These are phyloP conservation scores for Emydura subglobosa DNA, from an alignment of 2,113 vertebrate genomes.

Conservation along the genomic window DNA sequence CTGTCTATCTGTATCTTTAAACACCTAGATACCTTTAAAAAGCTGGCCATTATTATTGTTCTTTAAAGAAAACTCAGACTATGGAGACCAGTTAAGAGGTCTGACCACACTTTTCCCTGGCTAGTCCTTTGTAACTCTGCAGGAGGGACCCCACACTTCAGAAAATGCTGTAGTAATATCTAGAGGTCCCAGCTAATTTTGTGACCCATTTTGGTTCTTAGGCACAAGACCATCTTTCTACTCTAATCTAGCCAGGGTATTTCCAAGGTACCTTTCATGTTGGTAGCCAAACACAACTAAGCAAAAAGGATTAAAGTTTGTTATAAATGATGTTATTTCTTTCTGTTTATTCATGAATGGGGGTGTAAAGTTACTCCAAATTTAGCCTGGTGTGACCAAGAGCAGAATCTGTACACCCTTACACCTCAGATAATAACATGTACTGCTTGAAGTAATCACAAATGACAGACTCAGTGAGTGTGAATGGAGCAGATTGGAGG, in stretches of 20 bases:
- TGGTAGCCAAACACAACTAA: neutral
- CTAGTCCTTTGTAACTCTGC: neutral
- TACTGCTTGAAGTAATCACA: neutral
- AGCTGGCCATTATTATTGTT: neutral
- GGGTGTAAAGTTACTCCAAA: fast-evolving
- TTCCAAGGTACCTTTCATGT: neutral
- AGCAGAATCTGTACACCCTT: neutral
- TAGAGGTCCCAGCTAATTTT: neutral
- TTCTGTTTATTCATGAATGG: neutral
- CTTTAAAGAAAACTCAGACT: neutral
- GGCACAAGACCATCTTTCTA: neutral
- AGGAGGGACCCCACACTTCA: neutral
- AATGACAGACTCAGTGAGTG: neutral
- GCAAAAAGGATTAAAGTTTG: neutral
- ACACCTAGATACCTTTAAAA: neutral
- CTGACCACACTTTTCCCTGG: neutral
- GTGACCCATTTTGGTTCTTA: fast-evolving
- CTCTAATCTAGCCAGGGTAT: neutral
- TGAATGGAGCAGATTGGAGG: slow-evolving; percentile 9
- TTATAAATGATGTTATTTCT: neutral
- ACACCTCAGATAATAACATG: neutral
- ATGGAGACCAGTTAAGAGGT: neutral
- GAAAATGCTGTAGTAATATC: fast-evolving
- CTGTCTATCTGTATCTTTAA: neutral
- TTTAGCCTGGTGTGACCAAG: neutral